phyloP scores from a whole-genome alignment of 2,797 vertebrate species.

The Diplodus puntazzo region DNA sequence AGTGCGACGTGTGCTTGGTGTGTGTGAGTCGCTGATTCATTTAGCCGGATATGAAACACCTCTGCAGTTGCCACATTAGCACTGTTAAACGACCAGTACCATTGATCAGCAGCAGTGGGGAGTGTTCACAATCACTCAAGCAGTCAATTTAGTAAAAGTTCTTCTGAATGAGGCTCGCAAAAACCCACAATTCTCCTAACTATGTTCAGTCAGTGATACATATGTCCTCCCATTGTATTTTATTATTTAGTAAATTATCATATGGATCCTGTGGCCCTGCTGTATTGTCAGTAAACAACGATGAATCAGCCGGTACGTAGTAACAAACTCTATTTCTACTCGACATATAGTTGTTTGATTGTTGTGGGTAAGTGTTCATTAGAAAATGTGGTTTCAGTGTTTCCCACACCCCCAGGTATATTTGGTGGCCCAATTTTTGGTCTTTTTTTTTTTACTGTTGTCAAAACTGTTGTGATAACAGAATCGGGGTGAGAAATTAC shows the following conservation, averaged over 20 bases:
- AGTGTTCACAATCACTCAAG: constrained; percentile 20
- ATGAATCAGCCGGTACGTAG: constrained; percentile 26
- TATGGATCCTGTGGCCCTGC: constrained; percentile 25
- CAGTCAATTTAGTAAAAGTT: constrained; percentile 8
- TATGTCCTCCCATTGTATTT: constrained; percentile 8
- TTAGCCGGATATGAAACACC: constrained; percentile 70
- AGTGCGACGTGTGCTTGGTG: constrained; percentile 33
- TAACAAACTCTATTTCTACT: background rate
- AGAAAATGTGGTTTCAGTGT: background rate
- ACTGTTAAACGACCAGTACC: constrained; percentile 51
- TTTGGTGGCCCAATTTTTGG: too few relatives aligned
- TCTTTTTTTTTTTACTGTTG: too few relatives aligned
- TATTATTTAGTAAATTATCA: constrained; percentile 45
- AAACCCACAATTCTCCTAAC: background rate
- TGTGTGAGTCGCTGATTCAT: constrained; percentile 64
- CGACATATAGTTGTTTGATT: constrained; percentile 3
- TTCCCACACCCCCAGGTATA: too few relatives aligned
- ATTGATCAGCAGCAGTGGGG: constrained; percentile 53
- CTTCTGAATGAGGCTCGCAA: background rate
- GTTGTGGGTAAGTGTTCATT: background rate
- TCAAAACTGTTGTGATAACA: too few relatives aligned
- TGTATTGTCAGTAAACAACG: constrained; percentile 36
- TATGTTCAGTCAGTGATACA: background rate
- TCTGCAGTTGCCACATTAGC: constrained; percentile 59
- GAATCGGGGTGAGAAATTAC: too few relatives aligned